Percentiles rank a stretch among this genome's conserved stretches.
Conservation (phyloP, 2,113 vertebrate species). For the Apaloderma vittatum region DNA sequence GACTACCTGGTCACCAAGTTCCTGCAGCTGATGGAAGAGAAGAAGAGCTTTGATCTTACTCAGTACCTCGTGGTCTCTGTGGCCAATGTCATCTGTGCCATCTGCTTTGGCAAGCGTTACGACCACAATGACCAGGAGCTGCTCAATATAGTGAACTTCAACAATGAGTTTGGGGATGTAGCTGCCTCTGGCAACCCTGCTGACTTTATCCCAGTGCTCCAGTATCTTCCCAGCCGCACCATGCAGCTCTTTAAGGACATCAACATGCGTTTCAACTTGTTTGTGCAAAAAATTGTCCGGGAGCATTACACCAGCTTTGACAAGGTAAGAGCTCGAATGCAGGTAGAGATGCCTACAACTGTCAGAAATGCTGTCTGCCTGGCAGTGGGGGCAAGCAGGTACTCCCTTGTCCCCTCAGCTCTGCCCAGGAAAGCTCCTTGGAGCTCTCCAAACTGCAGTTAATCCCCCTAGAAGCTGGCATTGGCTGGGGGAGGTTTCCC, state of each 20-base stretch:
- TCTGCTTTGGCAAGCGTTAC: slow-evolving; percentile 87
- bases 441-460: neutral
- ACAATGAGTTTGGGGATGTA: slow-evolving; percentile 79
- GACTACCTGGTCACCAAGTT: slow-evolving; percentile 79
- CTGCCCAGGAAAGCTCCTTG: neutral
- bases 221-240: slow-evolving; percentile 79
- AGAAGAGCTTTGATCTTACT: slow-evolving; percentile 82
- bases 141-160: slow-evolving; percentile 75
- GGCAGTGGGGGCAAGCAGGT: neutral
- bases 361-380: neutral
- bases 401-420: no score
- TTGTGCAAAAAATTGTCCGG: slow-evolving; percentile 82
- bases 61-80: slow-evolving; percentile 85
- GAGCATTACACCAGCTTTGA: slow-evolving; percentile 86
- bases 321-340: slow-evolving; percentile 76
- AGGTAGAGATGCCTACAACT: neutral
- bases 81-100: slow-evolving; percentile 88
- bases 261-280: slow-evolving; percentile 77
- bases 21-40: slow-evolving; percentile 66
- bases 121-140: slow-evolving; percentile 84
- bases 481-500: neutral
- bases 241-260: slow-evolving; percentile 82
- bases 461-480: rapidly evolving
- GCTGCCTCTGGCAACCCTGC: slow-evolving; percentile 80
- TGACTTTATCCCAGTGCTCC: slow-evolving; percentile 81